These are phyloP conservation scores for Diadumene lineata DNA, from an alignment of 92 coral and sea anemone genomes.

Conservation along the genomic window DNA sequence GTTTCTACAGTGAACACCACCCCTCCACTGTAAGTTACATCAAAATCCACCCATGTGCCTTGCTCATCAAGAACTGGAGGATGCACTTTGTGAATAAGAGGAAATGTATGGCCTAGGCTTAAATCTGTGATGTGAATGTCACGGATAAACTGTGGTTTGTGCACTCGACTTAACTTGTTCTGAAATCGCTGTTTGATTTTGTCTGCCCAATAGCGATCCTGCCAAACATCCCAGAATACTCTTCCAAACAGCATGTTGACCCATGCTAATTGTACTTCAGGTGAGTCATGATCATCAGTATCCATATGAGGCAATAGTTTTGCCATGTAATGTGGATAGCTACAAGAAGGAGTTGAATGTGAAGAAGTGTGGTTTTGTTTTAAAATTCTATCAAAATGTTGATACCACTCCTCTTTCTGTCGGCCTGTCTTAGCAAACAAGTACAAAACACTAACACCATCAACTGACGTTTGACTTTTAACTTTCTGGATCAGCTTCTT, in stretches of 20 bases:
- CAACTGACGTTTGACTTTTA: conserved; percentile 57
- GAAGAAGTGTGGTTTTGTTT: conserved; percentile 37
- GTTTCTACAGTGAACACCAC: conserved; percentile 87
- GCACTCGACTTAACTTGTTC: conserved; percentile 83
- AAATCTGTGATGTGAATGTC: conserved; percentile 89
- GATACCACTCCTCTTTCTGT: conserved; percentile 95
- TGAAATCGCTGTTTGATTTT: conserved; percentile 91
- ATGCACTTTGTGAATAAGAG: conserved; percentile 75
- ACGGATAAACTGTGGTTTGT: conserved; percentile 91
- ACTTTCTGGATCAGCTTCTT: conserved; percentile 30
- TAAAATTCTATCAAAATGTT: conserved; percentile 55
- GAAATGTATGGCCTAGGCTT: conserved; percentile 85
- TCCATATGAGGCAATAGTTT: conserved; percentile 62
- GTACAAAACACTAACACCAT: conserved; percentile 48
- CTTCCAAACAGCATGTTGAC: conserved; percentile 93
- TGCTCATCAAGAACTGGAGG: conserved; percentile 82
- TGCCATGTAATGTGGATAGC: conserved; percentile 92
- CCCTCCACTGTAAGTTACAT: conserved; percentile 93
- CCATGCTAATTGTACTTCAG: conserved; percentile 82
- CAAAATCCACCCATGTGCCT: conserved; percentile 97
- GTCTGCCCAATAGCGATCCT: conserved; percentile 94
- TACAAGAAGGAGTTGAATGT: conserved; percentile 41
- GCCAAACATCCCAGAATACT: conserved; percentile 98
- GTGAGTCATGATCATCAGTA: conserved; percentile 44
- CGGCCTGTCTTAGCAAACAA: conserved; percentile 89